A percentile compares a stretch with the other conserved stretches of the same genome.
phyloP scores from a whole-genome alignment of 2,888 invertebrate species.

The Philopedon plagiatum region DNA sequence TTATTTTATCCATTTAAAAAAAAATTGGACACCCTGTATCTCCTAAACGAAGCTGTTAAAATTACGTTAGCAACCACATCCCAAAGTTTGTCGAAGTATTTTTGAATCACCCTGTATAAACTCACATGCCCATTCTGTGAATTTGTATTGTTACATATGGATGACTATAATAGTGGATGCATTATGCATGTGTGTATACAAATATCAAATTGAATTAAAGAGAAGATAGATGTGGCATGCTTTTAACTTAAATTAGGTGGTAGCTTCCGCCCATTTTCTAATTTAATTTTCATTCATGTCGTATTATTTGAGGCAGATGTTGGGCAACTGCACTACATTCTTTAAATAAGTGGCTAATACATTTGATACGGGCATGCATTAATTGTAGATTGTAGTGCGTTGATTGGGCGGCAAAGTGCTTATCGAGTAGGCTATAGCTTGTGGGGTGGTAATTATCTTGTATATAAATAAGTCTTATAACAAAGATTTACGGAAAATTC shows the following conservation, averaged over 20 bases:
- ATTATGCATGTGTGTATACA: constrained; percentile 49
- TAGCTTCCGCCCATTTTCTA: constrained; percentile 49
- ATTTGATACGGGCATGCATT: background rate
- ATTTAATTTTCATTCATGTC: constrained; percentile 46
- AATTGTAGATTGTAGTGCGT: background rate
- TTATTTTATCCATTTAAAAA: too few relatives aligned
- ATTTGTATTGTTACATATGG: constrained; percentile 50
- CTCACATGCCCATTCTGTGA: constrained; percentile 48
- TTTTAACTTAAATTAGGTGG: constrained; percentile 47
- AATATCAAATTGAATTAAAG: constrained; percentile 48
- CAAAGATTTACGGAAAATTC: too few relatives aligned
- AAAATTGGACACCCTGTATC: too few relatives aligned
- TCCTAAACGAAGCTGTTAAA: too few relatives aligned
- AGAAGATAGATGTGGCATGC: constrained; percentile 49
- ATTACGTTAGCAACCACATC: too few relatives aligned
- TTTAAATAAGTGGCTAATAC: constrained; percentile 8
- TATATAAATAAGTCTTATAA: too few relatives aligned
- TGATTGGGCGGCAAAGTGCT: too few relatives aligned
- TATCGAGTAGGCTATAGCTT: too few relatives aligned
- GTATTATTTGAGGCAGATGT: constrained; percentile 27
- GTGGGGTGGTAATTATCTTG: too few relatives aligned
- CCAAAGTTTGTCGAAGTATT: too few relatives aligned
- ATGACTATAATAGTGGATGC: constrained; percentile 45
- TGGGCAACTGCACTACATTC: constrained; percentile 39
- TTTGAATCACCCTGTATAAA: background rate